These are phyloP conservation scores for Drosophila arawakana DNA, from an alignment of 1,140 invertebrate species.

Conservation along the genomic window DNA sequence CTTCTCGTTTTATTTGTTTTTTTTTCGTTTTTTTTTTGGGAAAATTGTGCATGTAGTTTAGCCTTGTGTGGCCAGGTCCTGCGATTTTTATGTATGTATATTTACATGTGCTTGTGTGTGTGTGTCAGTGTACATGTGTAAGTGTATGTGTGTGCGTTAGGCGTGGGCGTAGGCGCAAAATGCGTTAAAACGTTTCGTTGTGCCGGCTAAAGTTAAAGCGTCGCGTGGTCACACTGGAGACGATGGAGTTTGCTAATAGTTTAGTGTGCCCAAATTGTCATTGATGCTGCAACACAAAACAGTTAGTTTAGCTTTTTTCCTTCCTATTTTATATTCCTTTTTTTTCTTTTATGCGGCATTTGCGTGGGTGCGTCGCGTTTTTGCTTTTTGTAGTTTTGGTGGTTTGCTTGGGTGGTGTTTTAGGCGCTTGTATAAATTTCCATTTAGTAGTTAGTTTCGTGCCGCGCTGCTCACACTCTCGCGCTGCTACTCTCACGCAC, in stretches of 20 bases:
- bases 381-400: constrained; percentile 50
- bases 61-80: constrained; percentile 43
- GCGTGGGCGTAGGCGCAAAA: constrained; percentile 76
- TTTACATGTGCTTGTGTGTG: not conserved
- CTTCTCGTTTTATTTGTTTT: constrained; percentile 11
- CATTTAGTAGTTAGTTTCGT: constrained; percentile 73
- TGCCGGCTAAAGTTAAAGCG: constrained; percentile 27
- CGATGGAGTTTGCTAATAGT: not conserved
- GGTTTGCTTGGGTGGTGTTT: constrained; percentile 47
- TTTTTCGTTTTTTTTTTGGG: constrained; percentile 14
- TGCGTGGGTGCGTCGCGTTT: constrained; percentile 61
- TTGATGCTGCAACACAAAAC: constrained; percentile 36
- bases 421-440: constrained; percentile 67
- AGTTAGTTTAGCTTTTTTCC: constrained; percentile 8
- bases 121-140: not conserved
- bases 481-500: constrained; percentile 47
- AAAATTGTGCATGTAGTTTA: constrained; percentile 31
- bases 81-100: constrained; percentile 30
- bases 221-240: constrained; percentile 28
- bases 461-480: constrained; percentile 44
- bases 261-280: not conserved
- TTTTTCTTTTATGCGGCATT: constrained; percentile 36
- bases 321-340: not conserved
- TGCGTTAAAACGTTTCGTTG: constrained; percentile 42
- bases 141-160: constrained; percentile 42